Percentiles rank a stretch among this genome's conserved stretches.
phyloP scores from a whole-genome alignment of 2,888 invertebrate genomes.

The Acholoe squamosa region DNA sequence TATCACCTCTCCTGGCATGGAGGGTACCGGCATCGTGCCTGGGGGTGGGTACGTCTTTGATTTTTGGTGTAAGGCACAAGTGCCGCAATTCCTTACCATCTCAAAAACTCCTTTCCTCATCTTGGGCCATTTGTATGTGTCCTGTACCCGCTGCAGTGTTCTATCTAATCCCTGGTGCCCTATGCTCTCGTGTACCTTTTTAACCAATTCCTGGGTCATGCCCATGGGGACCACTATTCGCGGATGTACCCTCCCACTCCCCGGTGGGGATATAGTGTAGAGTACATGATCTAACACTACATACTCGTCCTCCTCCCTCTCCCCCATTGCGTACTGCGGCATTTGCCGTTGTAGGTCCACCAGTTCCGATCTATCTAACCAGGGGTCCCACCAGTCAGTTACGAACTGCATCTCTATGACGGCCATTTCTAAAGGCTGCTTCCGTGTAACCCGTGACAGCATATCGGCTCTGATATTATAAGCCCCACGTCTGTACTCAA shows the following conservation, averaged over 20 bases:
- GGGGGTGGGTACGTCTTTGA: not conserved
- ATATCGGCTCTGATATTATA: conserved; percentile 47
- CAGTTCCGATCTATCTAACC: not conserved
- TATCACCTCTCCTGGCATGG: not conserved
- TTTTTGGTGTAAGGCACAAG: not conserved
- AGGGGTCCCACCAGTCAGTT: not conserved
- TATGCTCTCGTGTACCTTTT: not conserved
- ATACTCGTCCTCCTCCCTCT: not conserved
- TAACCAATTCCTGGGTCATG: not conserved
- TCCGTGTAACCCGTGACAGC: conserved; percentile 1
- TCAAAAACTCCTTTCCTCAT: not conserved
- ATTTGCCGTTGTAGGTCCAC: not conserved
- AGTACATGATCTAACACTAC: not conserved
- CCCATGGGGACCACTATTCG: conserved; percentile 7
- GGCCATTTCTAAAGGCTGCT: not conserved
- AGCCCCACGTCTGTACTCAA: conserved; percentile 18
- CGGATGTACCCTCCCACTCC: not conserved
- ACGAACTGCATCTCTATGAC: not conserved
- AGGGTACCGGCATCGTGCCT: not conserved
- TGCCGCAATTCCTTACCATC: not conserved
- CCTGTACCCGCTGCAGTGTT: not conserved
- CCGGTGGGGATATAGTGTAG: not conserved
- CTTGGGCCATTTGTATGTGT: conserved; percentile 9
- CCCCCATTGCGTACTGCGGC: not conserved
- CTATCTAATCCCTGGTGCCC: conserved; percentile 11